A percentile compares a stretch with the other conserved stretches of the same genome.
Evolutionary conservation across 2,797 vertebrate genomes (phyloP).

Genomic region (Staurois parvus): DNA sequence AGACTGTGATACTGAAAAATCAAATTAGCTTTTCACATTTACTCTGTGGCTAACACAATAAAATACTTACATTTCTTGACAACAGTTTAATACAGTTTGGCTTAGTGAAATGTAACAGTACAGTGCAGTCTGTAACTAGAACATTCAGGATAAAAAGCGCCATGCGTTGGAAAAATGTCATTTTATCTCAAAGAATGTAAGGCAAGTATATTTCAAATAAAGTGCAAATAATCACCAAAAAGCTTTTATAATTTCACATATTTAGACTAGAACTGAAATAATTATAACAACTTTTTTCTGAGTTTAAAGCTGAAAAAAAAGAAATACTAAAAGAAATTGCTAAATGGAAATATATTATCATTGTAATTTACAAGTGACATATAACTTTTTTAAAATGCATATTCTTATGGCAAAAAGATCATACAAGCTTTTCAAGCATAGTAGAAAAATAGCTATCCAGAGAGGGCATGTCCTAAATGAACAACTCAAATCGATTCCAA

Average conservation of each 20-base stretch:
- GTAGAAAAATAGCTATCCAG: neutral
- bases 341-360: neutral
- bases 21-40: conserved; percentile 23
- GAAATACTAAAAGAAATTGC: neutral
- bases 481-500: neutral
- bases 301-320: conserved; percentile 2
- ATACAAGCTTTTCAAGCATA: neutral
- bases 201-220: conserved; percentile 25
- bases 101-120: conserved; percentile 10
- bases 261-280: conserved; percentile 7
- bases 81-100: conserved; percentile 1
- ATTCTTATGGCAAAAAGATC: neutral
- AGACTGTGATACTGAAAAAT: conserved; percentile 1
- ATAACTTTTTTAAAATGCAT: neutral
- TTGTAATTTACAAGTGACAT: neutral
- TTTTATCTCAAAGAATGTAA: conserved; percentile 40
- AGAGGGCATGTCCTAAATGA: neutral
- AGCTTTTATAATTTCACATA: conserved; percentile 43
- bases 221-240: conserved; percentile 32
- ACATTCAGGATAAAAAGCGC: conserved; percentile 3
- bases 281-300: conserved; percentile 14
- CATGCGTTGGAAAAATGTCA: neutral
- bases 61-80: conserved; percentile 13
- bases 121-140: conserved; percentile 33
- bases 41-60: neutral